A percentile compares a stretch with the other conserved stretches of the same genome.
These are phyloP conservation scores for Campylomormyrus tamandua DNA, from an alignment of 2,113 vertebrate species.

Conservation along the genomic window DNA sequence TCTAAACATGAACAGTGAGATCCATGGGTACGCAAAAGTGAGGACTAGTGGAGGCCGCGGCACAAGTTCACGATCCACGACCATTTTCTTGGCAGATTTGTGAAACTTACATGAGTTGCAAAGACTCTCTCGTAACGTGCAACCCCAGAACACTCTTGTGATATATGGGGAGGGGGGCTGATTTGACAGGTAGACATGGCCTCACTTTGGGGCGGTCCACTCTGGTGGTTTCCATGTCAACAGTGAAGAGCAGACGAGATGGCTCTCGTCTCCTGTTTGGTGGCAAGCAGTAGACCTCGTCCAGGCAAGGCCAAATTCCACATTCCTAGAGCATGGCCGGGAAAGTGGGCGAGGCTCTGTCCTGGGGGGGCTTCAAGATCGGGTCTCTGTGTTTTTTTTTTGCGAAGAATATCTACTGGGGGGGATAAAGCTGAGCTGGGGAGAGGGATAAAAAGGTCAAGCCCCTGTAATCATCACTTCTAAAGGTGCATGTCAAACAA, in stretches of 20 bases:
- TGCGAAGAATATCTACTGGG: background rate
- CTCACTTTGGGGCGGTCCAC: background rate
- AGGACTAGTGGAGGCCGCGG: background rate
- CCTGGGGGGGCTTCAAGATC: background rate
- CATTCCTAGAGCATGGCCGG: background rate
- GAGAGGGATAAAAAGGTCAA: background rate
- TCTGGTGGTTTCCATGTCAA: background rate
- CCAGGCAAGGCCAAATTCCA: background rate
- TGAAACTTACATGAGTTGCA: background rate
- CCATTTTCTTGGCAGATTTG: background rate
- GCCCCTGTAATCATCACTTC: constrained; percentile 10
- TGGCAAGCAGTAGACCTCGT: background rate
- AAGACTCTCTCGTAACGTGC: background rate
- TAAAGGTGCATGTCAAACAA: constrained; percentile 6
- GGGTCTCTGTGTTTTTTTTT: background rate
- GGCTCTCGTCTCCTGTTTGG: background rate
- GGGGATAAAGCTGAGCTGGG: background rate
- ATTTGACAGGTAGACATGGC: background rate
- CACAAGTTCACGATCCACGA: background rate
- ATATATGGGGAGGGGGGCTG: background rate
- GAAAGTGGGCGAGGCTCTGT: background rate
- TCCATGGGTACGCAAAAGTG: background rate
- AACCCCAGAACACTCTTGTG: background rate
- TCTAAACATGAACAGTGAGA: background rate
- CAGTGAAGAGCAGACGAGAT: background rate